Percentiles rank a stretch among this genome's conserved stretches.
Evolutionary conservation across 2,888 invertebrate species (phyloP).

Genomic region (Holacanthella duospinosa): DNA sequence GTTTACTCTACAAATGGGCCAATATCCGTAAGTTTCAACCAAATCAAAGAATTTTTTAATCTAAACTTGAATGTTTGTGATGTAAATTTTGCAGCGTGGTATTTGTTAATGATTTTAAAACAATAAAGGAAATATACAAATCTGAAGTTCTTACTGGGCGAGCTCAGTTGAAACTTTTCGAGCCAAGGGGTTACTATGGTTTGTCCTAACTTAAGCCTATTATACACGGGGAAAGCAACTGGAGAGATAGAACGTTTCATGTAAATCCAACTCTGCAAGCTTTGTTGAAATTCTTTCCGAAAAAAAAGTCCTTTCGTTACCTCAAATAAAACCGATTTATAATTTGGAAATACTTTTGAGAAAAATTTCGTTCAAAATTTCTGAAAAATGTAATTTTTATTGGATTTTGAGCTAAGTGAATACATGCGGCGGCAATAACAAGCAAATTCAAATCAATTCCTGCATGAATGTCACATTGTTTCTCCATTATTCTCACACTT

Average conservation of each 20-base stretch:
- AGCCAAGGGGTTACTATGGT: conserved; percentile 26
- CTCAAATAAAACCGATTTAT: background rate
- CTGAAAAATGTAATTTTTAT: too few relatives aligned
- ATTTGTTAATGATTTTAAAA: conserved; percentile 30
- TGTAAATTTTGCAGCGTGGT: conserved; percentile 22
- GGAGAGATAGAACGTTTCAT: too few relatives aligned
- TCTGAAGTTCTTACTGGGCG: conserved; percentile 29
- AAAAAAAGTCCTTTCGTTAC: too few relatives aligned
- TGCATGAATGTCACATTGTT: too few relatives aligned
- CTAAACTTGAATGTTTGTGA: background rate
- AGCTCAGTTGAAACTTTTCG: conserved; percentile 23
- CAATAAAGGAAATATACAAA: conserved; percentile 28
- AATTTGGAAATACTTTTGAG: background rate
- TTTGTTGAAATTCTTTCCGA: too few relatives aligned
- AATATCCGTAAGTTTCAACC: conserved; percentile 21
- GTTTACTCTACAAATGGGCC: conserved; percentile 25
- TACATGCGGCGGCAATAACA: too few relatives aligned
- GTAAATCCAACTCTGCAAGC: too few relatives aligned
- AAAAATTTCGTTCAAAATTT: too few relatives aligned
- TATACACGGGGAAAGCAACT: too few relatives aligned
- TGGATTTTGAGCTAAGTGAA: background rate
- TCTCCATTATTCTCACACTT: too few relatives aligned
- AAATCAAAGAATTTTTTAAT: background rate
- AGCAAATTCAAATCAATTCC: too few relatives aligned
- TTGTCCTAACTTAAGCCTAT: too few relatives aligned